Base-by-base conservation (phyloP, 2,113 vertebrate genomes). In the Oryzias javanicus region DNA sequence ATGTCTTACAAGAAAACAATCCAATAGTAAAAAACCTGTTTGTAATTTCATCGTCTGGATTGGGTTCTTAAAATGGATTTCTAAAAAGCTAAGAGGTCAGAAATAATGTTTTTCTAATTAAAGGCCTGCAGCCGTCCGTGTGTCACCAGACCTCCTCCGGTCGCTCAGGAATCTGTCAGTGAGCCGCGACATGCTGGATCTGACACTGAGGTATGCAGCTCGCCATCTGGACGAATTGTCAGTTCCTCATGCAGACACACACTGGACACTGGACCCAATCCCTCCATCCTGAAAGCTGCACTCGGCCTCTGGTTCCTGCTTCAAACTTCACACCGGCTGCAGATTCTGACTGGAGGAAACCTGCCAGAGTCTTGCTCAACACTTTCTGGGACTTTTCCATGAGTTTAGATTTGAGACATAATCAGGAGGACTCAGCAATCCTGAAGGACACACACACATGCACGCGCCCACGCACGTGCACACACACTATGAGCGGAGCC, bases 141-240 rank as follows among this genome's bases (percentile, higher is more conserved):
- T 61, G 49, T 55, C 64, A 49, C 18, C 44, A 42, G n/a, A 27
- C 40, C 52, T 27, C 22, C 13, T 55, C 20, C 5, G 19, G 60
- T 58, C 52, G 67, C 57, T 55, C 55, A 75, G 79, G 76, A 79
- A 74, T 76, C 68, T 78, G 56, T 70, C 73, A 20, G 64, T 55
- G 70, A 66, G 64, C 51, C 54, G 59, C 15, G 49, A 76, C 64
- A 63, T 22, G 64, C 44, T 60, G 68, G 71, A 62, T 71, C 49
- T 67, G 61, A 68, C 75, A 54, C 47, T 5, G 60, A 81, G 78
- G 60, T 63, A 76, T 79, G 67, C 70, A 69, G 65, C 53, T 71
- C 62, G 74, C 70, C 81, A 82, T 85, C 79, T 82, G 79, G 56
- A 74, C 70, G 68, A 84, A 70, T 18, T 82, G 71, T 71, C 71